phyloP scores from a whole-genome alignment of 1,140 invertebrate species.

The Philaenus spumarius region DNA sequence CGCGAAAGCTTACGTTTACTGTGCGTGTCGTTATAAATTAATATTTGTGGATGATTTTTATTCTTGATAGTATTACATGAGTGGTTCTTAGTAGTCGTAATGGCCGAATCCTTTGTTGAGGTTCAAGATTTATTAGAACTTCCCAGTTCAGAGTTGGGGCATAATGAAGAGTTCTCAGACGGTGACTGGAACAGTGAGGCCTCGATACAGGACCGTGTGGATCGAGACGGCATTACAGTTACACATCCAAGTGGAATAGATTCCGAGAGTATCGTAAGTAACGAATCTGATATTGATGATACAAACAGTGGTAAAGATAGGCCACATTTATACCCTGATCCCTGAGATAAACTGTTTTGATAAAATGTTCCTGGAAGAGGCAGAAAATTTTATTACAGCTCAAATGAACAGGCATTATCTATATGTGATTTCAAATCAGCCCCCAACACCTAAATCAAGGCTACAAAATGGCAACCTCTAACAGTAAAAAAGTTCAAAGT shows the following conservation, averaged over 20 bases:
- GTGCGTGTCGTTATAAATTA: too few species aligned
- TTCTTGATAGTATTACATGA: background rate
- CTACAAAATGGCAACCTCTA: background rate
- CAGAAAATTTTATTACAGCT: background rate
- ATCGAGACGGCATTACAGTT: background rate
- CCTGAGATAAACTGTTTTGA: slow-evolving; percentile 2
- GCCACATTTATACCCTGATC: background rate
- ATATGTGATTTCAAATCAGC: background rate
- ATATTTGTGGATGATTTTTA: too few species aligned
- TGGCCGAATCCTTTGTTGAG: too few species aligned
- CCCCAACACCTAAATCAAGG: background rate
- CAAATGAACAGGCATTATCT: background rate
- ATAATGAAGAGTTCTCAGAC: too few species aligned
- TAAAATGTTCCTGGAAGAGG: background rate
- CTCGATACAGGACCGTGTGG: background rate
- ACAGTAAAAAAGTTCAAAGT: background rate
- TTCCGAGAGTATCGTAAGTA: background rate
- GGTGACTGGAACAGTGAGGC: too few species aligned
- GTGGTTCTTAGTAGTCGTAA: background rate
- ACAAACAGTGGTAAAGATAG: background rate
- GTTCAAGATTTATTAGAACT: too few species aligned
- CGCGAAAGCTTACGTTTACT: too few species aligned
- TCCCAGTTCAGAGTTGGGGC: too few species aligned
- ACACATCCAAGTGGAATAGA: background rate
- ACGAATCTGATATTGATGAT: background rate